A percentile compares a stretch with the other conserved stretches of the same genome.
Evolutionary conservation across 2,113 vertebrate species (phyloP).

Genomic region (Trichomycterus rosablanca): DNA sequence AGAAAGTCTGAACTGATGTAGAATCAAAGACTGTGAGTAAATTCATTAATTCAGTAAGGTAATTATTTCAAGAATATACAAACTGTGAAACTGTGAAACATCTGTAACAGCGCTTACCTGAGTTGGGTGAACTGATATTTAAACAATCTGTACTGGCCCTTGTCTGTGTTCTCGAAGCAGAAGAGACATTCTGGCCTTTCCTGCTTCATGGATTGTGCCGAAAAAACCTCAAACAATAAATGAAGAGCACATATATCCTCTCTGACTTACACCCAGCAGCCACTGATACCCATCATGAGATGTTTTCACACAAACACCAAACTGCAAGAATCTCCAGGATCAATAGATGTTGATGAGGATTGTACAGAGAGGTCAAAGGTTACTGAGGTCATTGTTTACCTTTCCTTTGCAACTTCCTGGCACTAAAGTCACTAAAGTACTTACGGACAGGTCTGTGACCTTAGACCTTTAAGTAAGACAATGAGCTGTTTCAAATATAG

Average conservation of each 20-base stretch:
- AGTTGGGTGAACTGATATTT: too few species aligned
- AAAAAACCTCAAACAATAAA: neutral
- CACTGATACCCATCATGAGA: constrained; percentile 29
- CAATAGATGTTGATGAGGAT: constrained; percentile 41
- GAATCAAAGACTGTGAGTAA: too few species aligned
- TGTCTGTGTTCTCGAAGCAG: neutral
- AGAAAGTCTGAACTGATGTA: constrained; percentile 4
- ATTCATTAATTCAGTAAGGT: too few species aligned
- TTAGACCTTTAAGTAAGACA: constrained; percentile 21
- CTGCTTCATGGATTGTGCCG: neutral
- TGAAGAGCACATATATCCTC: too few species aligned
- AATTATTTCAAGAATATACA: too few species aligned
- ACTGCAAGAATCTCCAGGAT: constrained; percentile 25
- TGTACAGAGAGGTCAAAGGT: constrained; percentile 53
- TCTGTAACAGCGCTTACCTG: too few species aligned
- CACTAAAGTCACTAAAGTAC: constrained; percentile 44
- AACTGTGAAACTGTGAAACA: too few species aligned
- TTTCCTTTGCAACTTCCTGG: constrained; percentile 36
- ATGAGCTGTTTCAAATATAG: constrained; percentile 21
- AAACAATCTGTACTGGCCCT: constrained; percentile 11
- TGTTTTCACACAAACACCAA: constrained; percentile 27
- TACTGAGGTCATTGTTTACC: constrained; percentile 54
- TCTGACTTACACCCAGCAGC: too few species aligned
- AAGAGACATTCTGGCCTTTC: constrained; percentile 20
- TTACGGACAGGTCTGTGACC: constrained; percentile 49